Base-by-base conservation (phyloP, 2,888 invertebrate genomes). In the Lobophora halterata region DNA sequence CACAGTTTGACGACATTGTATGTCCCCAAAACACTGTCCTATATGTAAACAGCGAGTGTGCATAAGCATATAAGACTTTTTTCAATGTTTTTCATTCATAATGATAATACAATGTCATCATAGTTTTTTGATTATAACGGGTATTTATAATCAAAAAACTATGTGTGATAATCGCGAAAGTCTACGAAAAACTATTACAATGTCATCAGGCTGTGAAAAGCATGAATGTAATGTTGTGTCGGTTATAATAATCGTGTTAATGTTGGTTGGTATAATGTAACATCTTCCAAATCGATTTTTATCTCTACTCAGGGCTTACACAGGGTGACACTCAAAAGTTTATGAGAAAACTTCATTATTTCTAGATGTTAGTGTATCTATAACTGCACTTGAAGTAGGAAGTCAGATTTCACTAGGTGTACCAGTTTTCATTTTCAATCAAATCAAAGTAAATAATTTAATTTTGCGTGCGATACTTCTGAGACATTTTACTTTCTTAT, bases 161-260 rank as follows among this genome's bases (percentile, higher is more conserved):
- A n/a, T n/a, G n/a, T n/a, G n/a, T n/a, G n/a, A n/a, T n/a, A n/a
- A n/a, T n/a, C n/a, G n/a, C n/a, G n/a, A n/a, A n/a, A n/a, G n/a
- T n/a, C n/a, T n/a, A n/a, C n/a, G n/a, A n/a, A 8, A 6, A 1
- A 10, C 11, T 17, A 8, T n/a, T 54, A 54, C 58, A 59, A 58
- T 69, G 70, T 74, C 65, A 67, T 61, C 70, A 71, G 63, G 60
- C 58, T 58, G 56, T 58, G 50, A 57, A 59, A 60, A 71, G 79
- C 80, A 80, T 82, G 82, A 70, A 65, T 80, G 77, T 79, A 61
- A 51, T 65, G 62, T 64, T 78, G 74, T 81, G 74, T 71, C 69
- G 75, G 71, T 71, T 67, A 72, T 65, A 61, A 63, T 61, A 61
- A 63, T 61, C 62, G 58, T 66, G 63, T 68, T 48, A 68, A 64